A percentile compares a stretch with the other conserved stretches of the same genome.
Evolutionary conservation across 2,888 invertebrate species (phyloP).

Genomic region (Synergus japonicus): DNA sequence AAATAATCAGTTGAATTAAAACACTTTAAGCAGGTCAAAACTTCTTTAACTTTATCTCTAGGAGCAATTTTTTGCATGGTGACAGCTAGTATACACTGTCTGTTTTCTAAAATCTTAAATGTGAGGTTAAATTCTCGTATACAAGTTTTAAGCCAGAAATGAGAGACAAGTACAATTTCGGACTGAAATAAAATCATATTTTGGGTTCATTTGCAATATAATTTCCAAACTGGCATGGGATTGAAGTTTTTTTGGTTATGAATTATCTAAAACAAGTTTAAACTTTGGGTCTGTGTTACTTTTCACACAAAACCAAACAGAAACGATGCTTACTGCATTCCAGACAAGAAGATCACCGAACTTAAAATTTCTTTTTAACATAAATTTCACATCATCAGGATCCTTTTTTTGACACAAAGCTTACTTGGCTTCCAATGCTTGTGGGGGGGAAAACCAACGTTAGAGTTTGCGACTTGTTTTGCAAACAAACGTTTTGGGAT

Average conservation of each 20-base stretch:
- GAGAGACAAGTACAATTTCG: not conserved
- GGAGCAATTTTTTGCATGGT: constrained; percentile 6
- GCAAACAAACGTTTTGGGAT: not conserved
- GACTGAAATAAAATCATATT: not conserved
- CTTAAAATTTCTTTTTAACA: constrained; percentile 22
- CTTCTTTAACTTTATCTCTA: not conserved
- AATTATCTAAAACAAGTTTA: constrained; percentile 13
- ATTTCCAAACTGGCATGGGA: constrained; percentile 17
- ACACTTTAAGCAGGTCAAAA: not conserved
- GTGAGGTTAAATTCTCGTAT: not conserved
- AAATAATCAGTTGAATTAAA: not conserved
- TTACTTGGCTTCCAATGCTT: constrained; percentile 36
- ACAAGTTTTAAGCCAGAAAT: not conserved
- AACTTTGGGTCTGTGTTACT: not conserved
- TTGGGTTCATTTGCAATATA: constrained; percentile 1
- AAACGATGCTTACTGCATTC: constrained; percentile 22
- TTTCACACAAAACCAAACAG: constrained; percentile 25
- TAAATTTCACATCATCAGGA: constrained; percentile 21
- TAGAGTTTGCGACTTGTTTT: constrained; percentile 21
- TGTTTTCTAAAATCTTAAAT: not conserved
- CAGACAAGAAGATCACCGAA: not conserved
- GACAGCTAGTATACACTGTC: not conserved
- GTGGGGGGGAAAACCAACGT: constrained; percentile 33
- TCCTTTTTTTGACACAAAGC: constrained; percentile 39
- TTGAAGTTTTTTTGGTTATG: constrained; percentile 28